phyloP scores from a whole-genome alignment of 2,797 vertebrate species.

The Sebastes steindachneri region DNA sequence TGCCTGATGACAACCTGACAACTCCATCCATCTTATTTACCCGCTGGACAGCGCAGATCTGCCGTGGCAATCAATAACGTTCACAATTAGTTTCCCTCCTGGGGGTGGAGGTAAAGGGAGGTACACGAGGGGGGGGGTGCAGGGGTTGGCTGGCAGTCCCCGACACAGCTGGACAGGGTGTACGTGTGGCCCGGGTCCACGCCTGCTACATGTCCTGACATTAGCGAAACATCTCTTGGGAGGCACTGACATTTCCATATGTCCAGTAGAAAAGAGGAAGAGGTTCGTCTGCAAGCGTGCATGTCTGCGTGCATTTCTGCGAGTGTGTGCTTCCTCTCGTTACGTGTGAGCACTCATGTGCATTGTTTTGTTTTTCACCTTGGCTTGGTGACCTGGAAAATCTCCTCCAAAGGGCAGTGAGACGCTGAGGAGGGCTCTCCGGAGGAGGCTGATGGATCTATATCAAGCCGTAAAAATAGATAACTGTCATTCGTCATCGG shows the following conservation, averaged over 20 bases:
- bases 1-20: constrained; percentile 84
- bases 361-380: constrained; percentile 75
- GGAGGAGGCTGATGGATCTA: constrained; percentile 72
- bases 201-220: constrained; percentile 81
- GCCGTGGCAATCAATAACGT: constrained; percentile 83
- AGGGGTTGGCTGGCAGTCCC: constrained; percentile 57
- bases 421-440: constrained; percentile 43
- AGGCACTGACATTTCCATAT: constrained; percentile 79
- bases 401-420: constrained; percentile 59
- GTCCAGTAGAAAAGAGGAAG: constrained; percentile 50
- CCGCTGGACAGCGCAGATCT: constrained; percentile 76
- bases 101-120: constrained; percentile 47
- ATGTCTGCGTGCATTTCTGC: neutral
- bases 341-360: constrained; percentile 34
- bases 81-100: constrained; percentile 84
- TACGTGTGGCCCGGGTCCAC: constrained; percentile 64
- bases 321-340: constrained; percentile 11
- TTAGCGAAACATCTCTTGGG: constrained; percentile 74
- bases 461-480: constrained; percentile 76
- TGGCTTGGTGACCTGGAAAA: constrained; percentile 78
- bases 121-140: constrained; percentile 4
- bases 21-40: constrained; percentile 86
- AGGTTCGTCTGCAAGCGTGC: neutral
- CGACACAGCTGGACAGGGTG: constrained; percentile 79
- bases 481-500: constrained; percentile 77